Evolutionary conservation across 2,797 vertebrate genomes (phyloP).

Genomic region (Benthosema pterotum): DNA sequence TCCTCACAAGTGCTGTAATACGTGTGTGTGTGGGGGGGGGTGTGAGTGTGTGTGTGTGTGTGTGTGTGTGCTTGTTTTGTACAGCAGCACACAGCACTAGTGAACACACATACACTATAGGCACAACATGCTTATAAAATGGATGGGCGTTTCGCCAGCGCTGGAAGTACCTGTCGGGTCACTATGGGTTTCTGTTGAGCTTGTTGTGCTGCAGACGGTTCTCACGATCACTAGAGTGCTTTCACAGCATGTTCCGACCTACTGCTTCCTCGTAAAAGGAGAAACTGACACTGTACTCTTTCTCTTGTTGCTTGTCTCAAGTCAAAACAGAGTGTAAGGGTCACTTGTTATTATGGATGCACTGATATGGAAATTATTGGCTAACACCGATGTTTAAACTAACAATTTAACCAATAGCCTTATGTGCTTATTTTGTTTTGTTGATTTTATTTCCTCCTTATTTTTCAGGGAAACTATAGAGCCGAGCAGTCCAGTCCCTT

Average conservation of each 20-base stretch:
- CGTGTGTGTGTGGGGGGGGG: background rate
- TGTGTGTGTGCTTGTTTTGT: slow-evolving; percentile 5
- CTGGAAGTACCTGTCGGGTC: slow-evolving; percentile 51
- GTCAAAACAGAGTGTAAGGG: no score
- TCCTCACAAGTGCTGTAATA: background rate
- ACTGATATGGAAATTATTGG: no score
- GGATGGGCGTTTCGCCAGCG: slow-evolving; percentile 29
- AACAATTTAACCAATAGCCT: no score
- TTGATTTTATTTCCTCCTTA: no score
- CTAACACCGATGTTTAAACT: no score
- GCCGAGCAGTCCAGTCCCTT: no score
- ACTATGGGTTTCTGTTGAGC: slow-evolving; percentile 49
- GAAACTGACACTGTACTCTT: background rate
- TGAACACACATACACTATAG: slow-evolving; percentile 1
- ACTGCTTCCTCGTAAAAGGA: slow-evolving; percentile 7
- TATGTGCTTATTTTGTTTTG: no score
- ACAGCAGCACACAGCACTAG: slow-evolving; percentile 6
- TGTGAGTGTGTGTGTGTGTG: slow-evolving; percentile 1
- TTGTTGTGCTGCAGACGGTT: slow-evolving; percentile 31
- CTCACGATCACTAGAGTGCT: slow-evolving; percentile 37
- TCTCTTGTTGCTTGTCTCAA: no score
- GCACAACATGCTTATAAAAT: slow-evolving; percentile 21
- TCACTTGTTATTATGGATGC: no score
- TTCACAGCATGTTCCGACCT: slow-evolving; percentile 25
- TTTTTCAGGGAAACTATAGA: no score